Evolutionary conservation across 1,140 invertebrate genomes (phyloP), one percentile per base, ranked within the genome.

Genomic region (Scylla paramamosain): DNA sequence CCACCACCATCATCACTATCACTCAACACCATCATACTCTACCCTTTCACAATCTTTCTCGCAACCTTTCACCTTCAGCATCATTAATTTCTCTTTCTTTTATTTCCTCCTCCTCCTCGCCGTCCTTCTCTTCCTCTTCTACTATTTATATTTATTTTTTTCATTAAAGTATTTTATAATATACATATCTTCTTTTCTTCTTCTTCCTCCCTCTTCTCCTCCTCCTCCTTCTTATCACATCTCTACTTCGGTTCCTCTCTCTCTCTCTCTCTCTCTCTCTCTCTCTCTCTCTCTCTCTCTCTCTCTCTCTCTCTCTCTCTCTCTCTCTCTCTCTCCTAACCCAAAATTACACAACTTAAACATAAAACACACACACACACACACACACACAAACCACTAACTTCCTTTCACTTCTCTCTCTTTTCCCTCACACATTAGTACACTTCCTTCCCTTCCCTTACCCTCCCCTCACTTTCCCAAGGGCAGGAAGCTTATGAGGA

Each of bases 281-380:
- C 84, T 87, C 84, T 87, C 84, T 87, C 86, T 88, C 86, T 88
- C 86, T 88, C 86, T 88, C 86, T 88, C 86, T 88, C 84, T 87
- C 84, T 87, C 84, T 87, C 84, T 87, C 84, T 87, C 84, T 87
- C 84, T 87, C 84, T 87, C 86, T 87, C 28, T 31, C 28, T 87
- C 86, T 31, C 28, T n/a, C n/a, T 28, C 28, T 87, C 86, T 31
- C 12, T 28, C 29, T 31, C 29, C 45, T 86, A 8, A 14, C n/a
- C n/a, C n/a, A n/a, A n/a, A n/a, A n/a, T n/a, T n/a, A n/a, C n/a
- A n/a, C n/a, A n/a, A n/a, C n/a, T 25, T 86, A 8, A 86, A 10
- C 83, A 86, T 3, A 0, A 29, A 25, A 4, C 83, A 29, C 8
- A 10, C 28, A 48, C 46, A 48, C 46, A 48, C 46, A 48, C 46